Conservation (phyloP, 2,113 vertebrate species). For the Urocolius indicus region DNA sequence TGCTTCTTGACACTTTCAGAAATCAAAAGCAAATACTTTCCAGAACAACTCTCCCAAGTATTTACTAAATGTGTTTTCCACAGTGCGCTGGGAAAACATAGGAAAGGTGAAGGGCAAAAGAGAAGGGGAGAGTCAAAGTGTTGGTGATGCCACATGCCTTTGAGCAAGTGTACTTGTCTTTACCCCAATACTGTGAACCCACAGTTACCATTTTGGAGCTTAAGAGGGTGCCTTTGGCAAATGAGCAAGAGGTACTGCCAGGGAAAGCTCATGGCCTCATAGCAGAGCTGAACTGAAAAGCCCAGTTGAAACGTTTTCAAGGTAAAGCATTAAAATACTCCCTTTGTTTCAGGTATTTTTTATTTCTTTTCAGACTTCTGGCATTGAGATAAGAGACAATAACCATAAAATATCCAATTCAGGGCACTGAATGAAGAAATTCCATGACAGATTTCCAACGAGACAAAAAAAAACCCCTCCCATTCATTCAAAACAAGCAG, state of each 20-base stretch:
- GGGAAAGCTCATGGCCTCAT: neutral
- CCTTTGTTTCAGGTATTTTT: neutral
- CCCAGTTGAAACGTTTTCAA: conserved; percentile 5
- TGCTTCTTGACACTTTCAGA: neutral
- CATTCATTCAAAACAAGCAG: neutral
- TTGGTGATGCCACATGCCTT: neutral
- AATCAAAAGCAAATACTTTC: neutral
- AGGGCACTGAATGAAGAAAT: conserved; percentile 14
- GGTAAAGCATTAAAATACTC: neutral
- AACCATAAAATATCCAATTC: conserved; percentile 27
- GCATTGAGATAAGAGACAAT: conserved; percentile 46
- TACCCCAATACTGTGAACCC: neutral
- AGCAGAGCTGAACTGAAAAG: neutral
- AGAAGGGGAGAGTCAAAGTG: neutral
- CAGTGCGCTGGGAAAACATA: neutral
- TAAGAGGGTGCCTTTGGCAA: neutral
- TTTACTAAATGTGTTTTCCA: neutral
- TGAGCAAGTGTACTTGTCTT: neutral
- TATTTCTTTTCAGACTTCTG: conserved; percentile 18
- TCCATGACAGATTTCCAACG: conserved; percentile 39
- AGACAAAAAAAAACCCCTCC: neutral
- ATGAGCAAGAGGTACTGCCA: neutral
- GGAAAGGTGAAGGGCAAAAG: neutral
- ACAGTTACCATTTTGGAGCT: neutral
- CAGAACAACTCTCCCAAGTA: neutral